Evolutionary conservation across 2,888 invertebrate species (phyloP).

Genomic region (Phortica okadai): DNA sequence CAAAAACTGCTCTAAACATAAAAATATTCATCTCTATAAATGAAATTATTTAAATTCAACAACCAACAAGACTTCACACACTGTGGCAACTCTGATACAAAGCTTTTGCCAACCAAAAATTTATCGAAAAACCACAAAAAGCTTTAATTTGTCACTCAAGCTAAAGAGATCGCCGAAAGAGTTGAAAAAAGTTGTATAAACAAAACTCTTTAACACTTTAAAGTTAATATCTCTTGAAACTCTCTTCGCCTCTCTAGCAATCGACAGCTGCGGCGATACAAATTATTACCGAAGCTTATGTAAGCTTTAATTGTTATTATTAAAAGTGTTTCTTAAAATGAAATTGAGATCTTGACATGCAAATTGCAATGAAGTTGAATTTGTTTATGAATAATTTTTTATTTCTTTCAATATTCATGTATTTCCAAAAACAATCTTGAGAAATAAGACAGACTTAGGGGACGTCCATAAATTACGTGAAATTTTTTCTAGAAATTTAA

Average conservation of each 20-base stretch:
- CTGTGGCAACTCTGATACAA: slow-evolving; percentile 15
- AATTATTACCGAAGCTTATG: not conserved
- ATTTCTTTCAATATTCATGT: not conserved
- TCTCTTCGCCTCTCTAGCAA: not conserved
- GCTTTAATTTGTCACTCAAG: not conserved
- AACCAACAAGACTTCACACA: not conserved
- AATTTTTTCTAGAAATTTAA: too few relatives aligned
- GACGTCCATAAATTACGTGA: too few relatives aligned
- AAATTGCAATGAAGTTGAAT: not conserved
- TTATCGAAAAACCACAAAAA: not conserved
- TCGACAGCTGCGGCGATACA: not conserved
- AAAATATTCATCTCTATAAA: too few relatives aligned
- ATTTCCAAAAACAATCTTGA: too few relatives aligned
- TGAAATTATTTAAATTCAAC: too few relatives aligned
- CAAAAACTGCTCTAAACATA: too few relatives aligned
- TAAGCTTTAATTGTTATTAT: slow-evolving; percentile 12
- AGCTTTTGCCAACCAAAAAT: not conserved
- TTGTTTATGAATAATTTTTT: not conserved
- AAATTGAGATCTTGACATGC: not conserved
- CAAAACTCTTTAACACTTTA: not conserved
- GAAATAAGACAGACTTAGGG: too few relatives aligned
- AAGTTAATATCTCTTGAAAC: not conserved
- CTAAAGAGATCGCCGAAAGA: not conserved
- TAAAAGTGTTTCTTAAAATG: not conserved
- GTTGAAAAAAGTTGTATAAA: not conserved